Percentiles rank a stretch among this genome's conserved stretches.
phyloP scores from a whole-genome alignment of 2,888 invertebrate genomes.

The Acleris sparsana region DNA sequence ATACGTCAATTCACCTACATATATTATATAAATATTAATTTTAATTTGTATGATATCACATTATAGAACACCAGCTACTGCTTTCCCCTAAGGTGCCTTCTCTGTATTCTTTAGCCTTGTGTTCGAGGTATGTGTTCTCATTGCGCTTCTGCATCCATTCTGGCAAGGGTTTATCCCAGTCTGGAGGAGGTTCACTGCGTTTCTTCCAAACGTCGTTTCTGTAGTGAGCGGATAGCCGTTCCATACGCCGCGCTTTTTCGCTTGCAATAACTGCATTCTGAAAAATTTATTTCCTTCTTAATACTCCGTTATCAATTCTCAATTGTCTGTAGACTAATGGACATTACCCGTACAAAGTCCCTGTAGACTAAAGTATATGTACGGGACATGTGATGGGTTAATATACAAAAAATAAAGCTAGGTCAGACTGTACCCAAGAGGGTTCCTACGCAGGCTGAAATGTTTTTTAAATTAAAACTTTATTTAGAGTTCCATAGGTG shows the following conservation, averaged over 20 bases:
- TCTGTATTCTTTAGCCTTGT: slow-evolving; percentile 85
- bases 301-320: no score
- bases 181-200: slow-evolving; percentile 88
- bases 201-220: slow-evolving; percentile 92
- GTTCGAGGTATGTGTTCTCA: slow-evolving; percentile 85
- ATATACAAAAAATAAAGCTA: no score
- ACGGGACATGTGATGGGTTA: no score
- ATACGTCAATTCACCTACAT: slow-evolving; percentile 32
- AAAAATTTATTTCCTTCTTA: no score
- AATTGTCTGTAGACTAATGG: no score
- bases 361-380: no score
- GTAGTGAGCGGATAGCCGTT: slow-evolving; percentile 87
- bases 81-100: slow-evolving; percentile 60
- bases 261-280: slow-evolving; percentile 87
- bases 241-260: slow-evolving; percentile 86
- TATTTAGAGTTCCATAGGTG: no score
- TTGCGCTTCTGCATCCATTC: slow-evolving; percentile 88
- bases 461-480: no score
- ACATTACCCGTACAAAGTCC: no score
- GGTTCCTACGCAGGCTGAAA: no score
- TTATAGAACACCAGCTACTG: slow-evolving; percentile 62
- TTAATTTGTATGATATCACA: slow-evolving; percentile 53
- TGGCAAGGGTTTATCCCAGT: slow-evolving; percentile 93
- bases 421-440: no score
- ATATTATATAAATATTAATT: slow-evolving; percentile 26